These are phyloP conservation scores for Steromphala cineraria DNA, from an alignment of 2,888 invertebrate genomes.

Conservation along the genomic window DNA sequence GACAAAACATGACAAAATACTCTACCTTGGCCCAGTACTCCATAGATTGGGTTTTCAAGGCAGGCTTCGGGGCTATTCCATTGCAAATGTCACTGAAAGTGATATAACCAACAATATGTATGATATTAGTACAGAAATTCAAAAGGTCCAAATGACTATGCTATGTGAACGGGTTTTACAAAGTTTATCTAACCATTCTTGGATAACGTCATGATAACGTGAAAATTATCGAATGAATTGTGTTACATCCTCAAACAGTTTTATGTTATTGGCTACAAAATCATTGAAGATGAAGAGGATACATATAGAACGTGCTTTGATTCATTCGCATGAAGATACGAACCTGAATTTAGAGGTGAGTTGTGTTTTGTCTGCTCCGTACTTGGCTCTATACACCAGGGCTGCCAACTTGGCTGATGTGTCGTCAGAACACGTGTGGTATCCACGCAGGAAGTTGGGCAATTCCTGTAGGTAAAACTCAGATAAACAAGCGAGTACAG, in stretches of 20 bases:
- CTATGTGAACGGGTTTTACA: too few species aligned
- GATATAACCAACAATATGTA: not conserved
- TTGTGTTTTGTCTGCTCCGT: constrained; percentile 45
- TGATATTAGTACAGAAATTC: too few species aligned
- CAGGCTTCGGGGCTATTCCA: not conserved
- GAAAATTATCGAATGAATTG: too few species aligned
- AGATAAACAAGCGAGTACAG: too few species aligned
- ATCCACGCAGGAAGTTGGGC: constrained; percentile 66
- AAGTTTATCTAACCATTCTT: too few species aligned
- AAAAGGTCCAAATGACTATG: too few species aligned
- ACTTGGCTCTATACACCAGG: constrained; percentile 54
- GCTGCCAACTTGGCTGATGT: constrained; percentile 51
- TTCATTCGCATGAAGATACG: not conserved
- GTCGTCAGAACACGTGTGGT: constrained; percentile 52
- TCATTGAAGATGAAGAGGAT: not conserved
- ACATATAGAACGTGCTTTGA: not conserved
- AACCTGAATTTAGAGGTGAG: constrained; percentile 50
- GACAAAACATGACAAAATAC: too few species aligned
- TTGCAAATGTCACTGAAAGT: constrained; percentile 10
- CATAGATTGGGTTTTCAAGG: not conserved
- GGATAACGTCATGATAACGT: too few species aligned
- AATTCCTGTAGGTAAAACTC: constrained; percentile 51
- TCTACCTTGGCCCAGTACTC: constrained; percentile 10
- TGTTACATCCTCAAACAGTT: too few species aligned
- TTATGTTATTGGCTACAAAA: not conserved